Conservation (phyloP, 1,140 invertebrate species). For the Penaeus chinensis region DNA sequence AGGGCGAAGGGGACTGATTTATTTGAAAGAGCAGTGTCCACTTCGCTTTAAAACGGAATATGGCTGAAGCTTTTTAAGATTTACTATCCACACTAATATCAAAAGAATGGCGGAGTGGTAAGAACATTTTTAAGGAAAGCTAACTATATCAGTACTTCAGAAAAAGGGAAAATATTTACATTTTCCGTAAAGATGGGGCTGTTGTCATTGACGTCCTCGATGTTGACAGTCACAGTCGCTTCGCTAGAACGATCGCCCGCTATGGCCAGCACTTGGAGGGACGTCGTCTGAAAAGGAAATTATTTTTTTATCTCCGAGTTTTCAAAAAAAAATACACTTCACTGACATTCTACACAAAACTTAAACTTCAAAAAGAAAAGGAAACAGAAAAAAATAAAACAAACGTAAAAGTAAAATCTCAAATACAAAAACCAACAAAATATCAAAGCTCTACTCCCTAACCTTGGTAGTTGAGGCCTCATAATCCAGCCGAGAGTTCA, state of each 20-base stretch:
- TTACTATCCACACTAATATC: too few relatives aligned
- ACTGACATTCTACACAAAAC: too few relatives aligned
- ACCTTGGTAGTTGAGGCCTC: slow-evolving; percentile 77
- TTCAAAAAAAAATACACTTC: neutral
- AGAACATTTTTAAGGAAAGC: too few relatives aligned
- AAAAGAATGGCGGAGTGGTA: too few relatives aligned
- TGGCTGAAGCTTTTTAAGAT: too few relatives aligned
- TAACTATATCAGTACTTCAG: too few relatives aligned
- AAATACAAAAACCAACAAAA: slow-evolving; percentile 7
- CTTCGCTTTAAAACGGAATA: too few relatives aligned
- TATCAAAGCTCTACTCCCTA: slow-evolving; percentile 29
- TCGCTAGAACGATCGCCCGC: slow-evolving; percentile 74
- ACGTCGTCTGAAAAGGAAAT: slow-evolving; percentile 70
- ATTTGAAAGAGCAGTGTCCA: too few relatives aligned
- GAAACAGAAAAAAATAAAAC: too few relatives aligned
- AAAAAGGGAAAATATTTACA: slow-evolving; percentile 26
- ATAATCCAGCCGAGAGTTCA: slow-evolving; percentile 81
- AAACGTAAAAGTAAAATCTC: neutral
- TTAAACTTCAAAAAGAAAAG: too few relatives aligned
- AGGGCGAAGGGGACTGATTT: too few relatives aligned
- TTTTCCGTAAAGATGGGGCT: slow-evolving; percentile 70
- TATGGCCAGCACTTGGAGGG: slow-evolving; percentile 79
- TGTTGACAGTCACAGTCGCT: slow-evolving; percentile 78
- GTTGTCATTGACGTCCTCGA: slow-evolving; percentile 85
- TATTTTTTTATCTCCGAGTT: neutral